Evolutionary conservation across 2,797 vertebrate species (phyloP).

Genomic region (Natrix natrix): DNA sequence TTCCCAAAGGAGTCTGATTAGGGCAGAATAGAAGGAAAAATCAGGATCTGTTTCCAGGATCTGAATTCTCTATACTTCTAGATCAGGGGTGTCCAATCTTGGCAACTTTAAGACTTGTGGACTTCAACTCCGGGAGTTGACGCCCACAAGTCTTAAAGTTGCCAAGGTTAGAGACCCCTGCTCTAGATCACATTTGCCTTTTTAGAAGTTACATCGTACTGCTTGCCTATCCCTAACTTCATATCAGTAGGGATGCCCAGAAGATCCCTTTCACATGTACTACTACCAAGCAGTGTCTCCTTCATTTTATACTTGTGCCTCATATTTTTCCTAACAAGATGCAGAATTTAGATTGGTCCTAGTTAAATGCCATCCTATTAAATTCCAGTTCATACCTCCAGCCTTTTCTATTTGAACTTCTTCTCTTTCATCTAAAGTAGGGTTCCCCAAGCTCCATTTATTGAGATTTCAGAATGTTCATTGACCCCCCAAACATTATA

Average conservation of each 20-base stretch:
- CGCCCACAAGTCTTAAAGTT: too few relatives aligned
- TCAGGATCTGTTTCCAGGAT: background rate
- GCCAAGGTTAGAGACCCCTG: too few relatives aligned
- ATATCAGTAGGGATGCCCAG: background rate
- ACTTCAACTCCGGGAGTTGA: too few relatives aligned
- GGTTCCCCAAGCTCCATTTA: background rate
- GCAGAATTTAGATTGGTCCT: background rate
- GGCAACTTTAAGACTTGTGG: too few relatives aligned
- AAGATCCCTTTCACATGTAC: background rate
- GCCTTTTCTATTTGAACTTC: background rate
- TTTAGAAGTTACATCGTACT: background rate
- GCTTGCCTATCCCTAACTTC: background rate
- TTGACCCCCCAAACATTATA: background rate
- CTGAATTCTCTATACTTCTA: background rate
- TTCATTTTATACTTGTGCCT: background rate
- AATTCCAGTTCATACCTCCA: background rate
- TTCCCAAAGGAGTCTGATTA: background rate
- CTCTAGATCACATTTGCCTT: background rate
- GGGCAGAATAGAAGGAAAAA: background rate
- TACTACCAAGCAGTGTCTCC: background rate
- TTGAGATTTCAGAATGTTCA: background rate
- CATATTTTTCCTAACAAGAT: background rate
- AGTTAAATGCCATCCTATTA: background rate
- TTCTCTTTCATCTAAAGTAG: background rate
- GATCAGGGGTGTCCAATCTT: too few relatives aligned